phyloP scores from a whole-genome alignment of 2,888 invertebrate species.

The Catocala fraxini region DNA sequence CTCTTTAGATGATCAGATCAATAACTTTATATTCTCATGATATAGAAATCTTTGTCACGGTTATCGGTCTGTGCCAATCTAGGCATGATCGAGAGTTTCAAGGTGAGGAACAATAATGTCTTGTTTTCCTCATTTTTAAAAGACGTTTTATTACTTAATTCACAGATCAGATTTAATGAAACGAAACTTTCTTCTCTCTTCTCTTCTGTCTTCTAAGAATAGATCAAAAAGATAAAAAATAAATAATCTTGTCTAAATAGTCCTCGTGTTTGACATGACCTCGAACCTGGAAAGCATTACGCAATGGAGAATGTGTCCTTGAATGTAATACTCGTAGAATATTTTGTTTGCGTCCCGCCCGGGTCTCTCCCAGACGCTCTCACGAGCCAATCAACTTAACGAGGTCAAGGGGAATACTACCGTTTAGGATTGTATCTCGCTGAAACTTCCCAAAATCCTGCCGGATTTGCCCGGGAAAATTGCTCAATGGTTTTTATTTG shows the following conservation, averaged over 20 bases:
- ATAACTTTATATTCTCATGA: background rate
- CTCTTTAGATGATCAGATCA: background rate
- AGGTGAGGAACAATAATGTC: constrained; percentile 28
- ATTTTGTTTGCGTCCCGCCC: constrained; percentile 51
- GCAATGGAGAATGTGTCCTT: constrained; percentile 51
- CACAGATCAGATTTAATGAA: too few species aligned
- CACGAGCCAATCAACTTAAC: constrained; percentile 46
- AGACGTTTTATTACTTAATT: background rate
- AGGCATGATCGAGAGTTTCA: constrained; percentile 11
- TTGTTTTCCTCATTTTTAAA: constrained; percentile 17
- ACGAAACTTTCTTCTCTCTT: too few species aligned
- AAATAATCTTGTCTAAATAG: too few species aligned
- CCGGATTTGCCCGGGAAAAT: background rate
- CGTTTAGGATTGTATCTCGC: constrained; percentile 5
- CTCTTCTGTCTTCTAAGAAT: too few species aligned
- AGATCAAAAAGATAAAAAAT: too few species aligned
- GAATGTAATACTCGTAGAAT: constrained; percentile 40
- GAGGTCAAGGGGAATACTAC: constrained; percentile 43
- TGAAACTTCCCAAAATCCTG: constrained; percentile 5
- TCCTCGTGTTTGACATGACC: background rate
- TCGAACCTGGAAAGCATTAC: constrained; percentile 10
- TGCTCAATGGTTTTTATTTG: background rate
- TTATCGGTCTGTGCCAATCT: constrained; percentile 3
- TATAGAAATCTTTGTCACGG: constrained; percentile 3
- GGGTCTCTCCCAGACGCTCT: constrained; percentile 37